phyloP scores from a whole-genome alignment of 2,113 vertebrate species.

The Acrocephalus kingi region DNA sequence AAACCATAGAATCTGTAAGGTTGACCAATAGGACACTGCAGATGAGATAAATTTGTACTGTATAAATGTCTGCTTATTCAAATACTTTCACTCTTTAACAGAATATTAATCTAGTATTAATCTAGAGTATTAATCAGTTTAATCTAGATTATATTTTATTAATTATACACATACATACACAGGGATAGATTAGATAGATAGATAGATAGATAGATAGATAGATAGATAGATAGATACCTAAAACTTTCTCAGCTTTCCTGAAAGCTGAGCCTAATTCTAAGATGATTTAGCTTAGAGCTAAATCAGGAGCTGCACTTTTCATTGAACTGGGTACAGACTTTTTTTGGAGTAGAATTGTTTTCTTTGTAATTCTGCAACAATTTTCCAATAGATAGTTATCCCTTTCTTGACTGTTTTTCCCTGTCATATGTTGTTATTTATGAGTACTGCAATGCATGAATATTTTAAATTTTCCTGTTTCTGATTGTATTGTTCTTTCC shows the following conservation, averaged over 20 bases:
- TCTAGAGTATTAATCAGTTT: not conserved
- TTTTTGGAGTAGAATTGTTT: not conserved
- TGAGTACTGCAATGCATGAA: not conserved
- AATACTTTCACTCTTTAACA: not conserved
- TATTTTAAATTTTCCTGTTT: slow-evolving; percentile 21
- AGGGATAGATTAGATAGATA: not conserved
- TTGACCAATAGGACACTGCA: not conserved
- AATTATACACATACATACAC: not conserved
- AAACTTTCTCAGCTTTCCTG: not conserved
- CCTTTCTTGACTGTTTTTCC: slow-evolving; percentile 2
- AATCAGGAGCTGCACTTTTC: not conserved
- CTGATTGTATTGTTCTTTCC: not conserved
- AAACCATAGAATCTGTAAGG: not conserved
- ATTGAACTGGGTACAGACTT: not conserved
- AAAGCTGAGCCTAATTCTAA: not conserved
- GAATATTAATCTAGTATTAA: too few relatives aligned
- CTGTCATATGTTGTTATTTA: slow-evolving; percentile 19
- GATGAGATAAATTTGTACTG: not conserved
- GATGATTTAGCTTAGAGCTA: not conserved
- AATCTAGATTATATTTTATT: not conserved
- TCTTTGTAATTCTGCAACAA: not conserved
- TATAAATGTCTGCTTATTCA: not conserved
- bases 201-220: not conserved
- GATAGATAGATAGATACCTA: not conserved
- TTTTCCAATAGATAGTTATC: not conserved